phyloP scores from a whole-genome alignment of 2,888 invertebrate species.

The Himalopsyche kuldschensis region DNA sequence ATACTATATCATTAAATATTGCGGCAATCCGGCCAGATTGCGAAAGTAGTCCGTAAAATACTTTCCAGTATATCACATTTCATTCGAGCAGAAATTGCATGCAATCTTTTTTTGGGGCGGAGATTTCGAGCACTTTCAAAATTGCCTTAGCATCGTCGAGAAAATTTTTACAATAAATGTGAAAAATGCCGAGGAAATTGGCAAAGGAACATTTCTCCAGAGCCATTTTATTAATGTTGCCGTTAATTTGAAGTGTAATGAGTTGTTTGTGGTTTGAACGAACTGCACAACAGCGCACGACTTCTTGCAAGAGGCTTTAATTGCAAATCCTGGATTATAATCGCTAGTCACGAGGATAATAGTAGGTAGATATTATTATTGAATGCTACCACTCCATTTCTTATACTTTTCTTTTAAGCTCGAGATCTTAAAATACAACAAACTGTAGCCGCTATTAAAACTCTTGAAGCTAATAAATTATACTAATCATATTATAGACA shows the following conservation, averaged over 20 bases:
- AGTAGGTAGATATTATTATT: neutral
- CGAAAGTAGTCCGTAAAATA: neutral
- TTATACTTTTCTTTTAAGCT: neutral
- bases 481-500: no score
- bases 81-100: neutral
- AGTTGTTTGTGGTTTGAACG: neutral
- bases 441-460: no score
- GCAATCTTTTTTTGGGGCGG: neutral
- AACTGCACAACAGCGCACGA: neutral
- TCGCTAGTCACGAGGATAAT: neutral
- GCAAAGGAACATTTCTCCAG: neutral
- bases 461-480: no score
- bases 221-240: neutral
- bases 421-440: neutral
- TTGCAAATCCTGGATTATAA: neutral
- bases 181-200: neutral
- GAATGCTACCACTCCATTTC: neutral
- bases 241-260: neutral
- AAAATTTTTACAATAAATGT: neutral
- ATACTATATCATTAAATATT: neutral
- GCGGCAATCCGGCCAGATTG: neutral
- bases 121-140: neutral
- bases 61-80: neutral
- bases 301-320: neutral
- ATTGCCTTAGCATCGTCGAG: neutral